Evolutionary conservation across 37 sponge, comb jelly and placozoan species (phyloP).

Genomic region (Chondrosia reniformis): DNA sequence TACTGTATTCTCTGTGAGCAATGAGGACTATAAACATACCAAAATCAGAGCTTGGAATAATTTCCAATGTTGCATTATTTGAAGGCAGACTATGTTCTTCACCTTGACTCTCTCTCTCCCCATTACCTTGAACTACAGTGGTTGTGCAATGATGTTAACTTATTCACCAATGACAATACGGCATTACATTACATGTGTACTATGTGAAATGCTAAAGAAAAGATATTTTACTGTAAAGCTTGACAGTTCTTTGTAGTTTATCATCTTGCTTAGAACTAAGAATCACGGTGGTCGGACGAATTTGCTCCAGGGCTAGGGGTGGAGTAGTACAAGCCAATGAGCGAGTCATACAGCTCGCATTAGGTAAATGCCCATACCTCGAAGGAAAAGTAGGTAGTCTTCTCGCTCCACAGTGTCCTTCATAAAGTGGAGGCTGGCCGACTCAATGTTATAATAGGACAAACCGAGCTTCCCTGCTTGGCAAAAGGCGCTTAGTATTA

Average conservation of each 20-base stretch:
- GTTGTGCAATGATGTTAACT: too few species aligned
- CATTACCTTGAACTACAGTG: too few species aligned
- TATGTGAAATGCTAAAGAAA: too few species aligned
- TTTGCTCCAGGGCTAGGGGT: constrained; percentile 61
- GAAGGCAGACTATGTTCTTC: background rate
- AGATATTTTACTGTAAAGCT: too few species aligned
- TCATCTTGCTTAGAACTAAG: constrained; percentile 80
- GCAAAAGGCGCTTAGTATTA: constrained; percentile 47
- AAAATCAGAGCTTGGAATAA: constrained; percentile 74
- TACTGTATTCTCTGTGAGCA: too few species aligned
- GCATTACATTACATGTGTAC: too few species aligned
- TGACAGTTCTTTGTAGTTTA: constrained; percentile 40
- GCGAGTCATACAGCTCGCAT: background rate
- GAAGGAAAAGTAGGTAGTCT: constrained; percentile 54
- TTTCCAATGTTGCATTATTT: constrained; percentile 33
- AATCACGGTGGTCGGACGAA: constrained; percentile 60
- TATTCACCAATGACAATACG: too few species aligned
- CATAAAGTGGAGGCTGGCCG: constrained; percentile 52
- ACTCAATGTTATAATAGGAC: constrained; percentile 61
- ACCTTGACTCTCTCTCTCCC: too few species aligned
- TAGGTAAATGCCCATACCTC: constrained; percentile 50
- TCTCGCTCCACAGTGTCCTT: constrained; percentile 65
- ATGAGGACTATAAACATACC: too few species aligned
- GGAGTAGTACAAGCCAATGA: background rate
- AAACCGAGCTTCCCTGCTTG: constrained; percentile 66